Base-by-base conservation (phyloP, 2,888 invertebrate species). In the Neoitamus cyanurus region DNA sequence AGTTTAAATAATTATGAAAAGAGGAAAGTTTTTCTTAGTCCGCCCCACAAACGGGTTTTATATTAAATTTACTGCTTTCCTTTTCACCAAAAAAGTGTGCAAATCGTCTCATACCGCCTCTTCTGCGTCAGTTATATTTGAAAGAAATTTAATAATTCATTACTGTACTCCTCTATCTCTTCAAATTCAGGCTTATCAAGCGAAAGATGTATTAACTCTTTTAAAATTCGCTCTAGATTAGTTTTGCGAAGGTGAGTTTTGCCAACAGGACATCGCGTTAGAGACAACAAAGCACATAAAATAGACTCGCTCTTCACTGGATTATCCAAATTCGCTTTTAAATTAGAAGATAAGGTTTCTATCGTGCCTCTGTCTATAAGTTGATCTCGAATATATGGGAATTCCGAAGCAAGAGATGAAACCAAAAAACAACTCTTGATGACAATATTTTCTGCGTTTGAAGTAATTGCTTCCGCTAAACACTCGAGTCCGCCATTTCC, bases 351-450 rank as follows among this genome's bases (percentile, higher is more conserved):
- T 2, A 89, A 85, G 13, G 70, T 86, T 1, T 85, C 83, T 7
- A 88, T 84, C 1, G 87, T 87, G 2, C 86, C 86, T 3, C 87
- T 82, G 31, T 88, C 86, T 15, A 88, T 85, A 46, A 88, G 87
- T 84, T 88, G 87, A 72, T 88, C 88, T 92, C 92, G 94, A 30
- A 94, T 92, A 4, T 92, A 90, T 0, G 90, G 88, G 84, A 93
- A 90, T 86, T 93, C 91, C 3, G 90, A 88, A 87, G 94, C 94
- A 11, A 97, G 90, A 20, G 94, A 92, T 0, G 93, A 91, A 70
- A 96, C 90, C 82, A 97, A 91, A 90, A 97, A 97, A 9, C 95
- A 93, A 0, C 95, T 93, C 91, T 96, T 97, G 1, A 94, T 93
- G 87, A 94, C 92, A 2, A 95, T 92, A 87, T 94, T 88, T 7